phyloP scores from a whole-genome alignment of 2,888 invertebrate genomes.

The Eueremaeus valkanovi region DNA sequence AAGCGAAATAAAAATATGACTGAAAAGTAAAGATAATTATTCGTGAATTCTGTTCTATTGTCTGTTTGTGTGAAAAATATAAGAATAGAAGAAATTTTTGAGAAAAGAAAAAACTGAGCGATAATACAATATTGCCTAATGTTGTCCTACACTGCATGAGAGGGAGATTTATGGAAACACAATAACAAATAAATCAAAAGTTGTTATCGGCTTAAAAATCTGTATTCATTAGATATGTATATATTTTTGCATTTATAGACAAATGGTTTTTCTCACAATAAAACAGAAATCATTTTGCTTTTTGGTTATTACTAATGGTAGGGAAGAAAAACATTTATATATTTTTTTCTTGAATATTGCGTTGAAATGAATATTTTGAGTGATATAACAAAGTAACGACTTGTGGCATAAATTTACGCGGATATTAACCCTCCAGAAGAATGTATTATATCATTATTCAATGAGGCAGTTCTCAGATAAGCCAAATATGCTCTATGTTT shows the following conservation, averaged over 20 bases:
- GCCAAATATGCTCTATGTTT: constrained; percentile 10
- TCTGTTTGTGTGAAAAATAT: not conserved
- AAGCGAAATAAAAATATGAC: not conserved
- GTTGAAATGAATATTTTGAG: constrained; percentile 4
- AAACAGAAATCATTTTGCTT: not conserved
- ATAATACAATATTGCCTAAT: too few relatives aligned
- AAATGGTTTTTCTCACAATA: constrained; percentile 5
- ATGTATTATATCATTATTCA: constrained; percentile 20
- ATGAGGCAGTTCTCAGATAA: constrained; percentile 10
- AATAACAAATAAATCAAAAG: not conserved
- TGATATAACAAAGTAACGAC: constrained; percentile 29
- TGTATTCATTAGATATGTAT: not conserved
- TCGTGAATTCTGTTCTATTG: not conserved
- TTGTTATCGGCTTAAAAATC: not conserved
- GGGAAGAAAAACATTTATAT: not conserved
- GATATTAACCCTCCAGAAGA: constrained; percentile 27
- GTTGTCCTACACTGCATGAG: not conserved
- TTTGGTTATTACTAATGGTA: too few relatives aligned
- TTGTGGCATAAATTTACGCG: constrained; percentile 34
- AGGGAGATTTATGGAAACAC: not conserved
- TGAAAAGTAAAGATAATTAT: not conserved
- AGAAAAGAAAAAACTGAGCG: too few relatives aligned
- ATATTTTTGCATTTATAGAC: not conserved
- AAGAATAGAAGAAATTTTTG: not conserved
- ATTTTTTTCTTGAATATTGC: not conserved